Evolutionary conservation across 2,113 vertebrate species (phyloP).

Genomic region (Vulpes vulpes): DNA sequence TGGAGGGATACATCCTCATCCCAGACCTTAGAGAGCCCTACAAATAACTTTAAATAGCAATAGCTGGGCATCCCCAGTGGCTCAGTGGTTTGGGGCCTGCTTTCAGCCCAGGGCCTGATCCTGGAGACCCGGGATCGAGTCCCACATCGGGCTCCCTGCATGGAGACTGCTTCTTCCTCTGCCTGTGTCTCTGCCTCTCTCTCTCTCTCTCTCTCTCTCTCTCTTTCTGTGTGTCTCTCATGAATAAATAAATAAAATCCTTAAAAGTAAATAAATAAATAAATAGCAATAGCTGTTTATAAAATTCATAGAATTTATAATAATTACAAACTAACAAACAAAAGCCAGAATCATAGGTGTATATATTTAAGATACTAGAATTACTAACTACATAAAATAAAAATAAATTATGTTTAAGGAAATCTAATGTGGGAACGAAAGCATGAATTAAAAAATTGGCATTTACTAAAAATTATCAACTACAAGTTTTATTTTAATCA

Average conservation of each 20-base stretch:
- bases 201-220: too few relatives aligned
- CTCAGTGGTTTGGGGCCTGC: too few relatives aligned
- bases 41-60: not conserved
- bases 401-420: not conserved
- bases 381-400: not conserved
- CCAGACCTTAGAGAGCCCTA: not conserved
- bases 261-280: too few relatives aligned
- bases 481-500: not conserved
- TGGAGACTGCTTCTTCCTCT: too few relatives aligned
- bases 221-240: too few relatives aligned
- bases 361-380: not conserved
- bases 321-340: not conserved
- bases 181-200: too few relatives aligned
- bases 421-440: not conserved
- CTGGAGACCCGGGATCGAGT: too few relatives aligned
- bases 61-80: rapidly evolving
- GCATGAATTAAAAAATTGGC: not conserved
- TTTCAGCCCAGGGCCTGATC: too few relatives aligned
- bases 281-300: not conserved
- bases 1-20: not conserved
- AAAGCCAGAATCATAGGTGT: not conserved
- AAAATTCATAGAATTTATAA: not conserved
- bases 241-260: too few relatives aligned
- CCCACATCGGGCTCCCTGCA: too few relatives aligned
- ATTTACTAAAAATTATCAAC: not conserved